Evolutionary conservation across 2,888 invertebrate genomes (phyloP).

Genomic region (Drosophila borborema): DNA sequence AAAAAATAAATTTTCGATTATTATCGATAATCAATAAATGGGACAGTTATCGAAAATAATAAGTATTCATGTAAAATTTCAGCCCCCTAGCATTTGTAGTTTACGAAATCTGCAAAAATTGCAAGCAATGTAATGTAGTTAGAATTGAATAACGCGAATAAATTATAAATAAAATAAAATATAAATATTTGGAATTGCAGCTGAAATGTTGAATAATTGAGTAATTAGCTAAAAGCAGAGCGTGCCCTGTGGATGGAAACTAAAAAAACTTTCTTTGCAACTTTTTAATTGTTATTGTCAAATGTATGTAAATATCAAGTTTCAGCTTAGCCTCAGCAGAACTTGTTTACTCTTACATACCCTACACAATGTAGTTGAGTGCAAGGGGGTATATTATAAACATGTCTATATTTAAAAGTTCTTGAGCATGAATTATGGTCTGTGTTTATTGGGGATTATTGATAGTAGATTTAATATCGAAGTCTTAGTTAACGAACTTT

Average conservation of each 20-base stretch:
- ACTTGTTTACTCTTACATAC: conserved; percentile 15
- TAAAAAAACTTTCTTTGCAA: conserved; percentile 11
- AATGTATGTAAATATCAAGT: conserved; percentile 36
- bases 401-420: background rate
- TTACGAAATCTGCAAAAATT: background rate
- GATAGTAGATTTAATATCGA: background rate
- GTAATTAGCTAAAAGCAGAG: conserved; percentile 6
- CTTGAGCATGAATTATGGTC: background rate
- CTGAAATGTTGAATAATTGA: conserved; percentile 15
- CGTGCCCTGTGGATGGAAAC: background rate
- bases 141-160: background rate
- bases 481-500: background rate
- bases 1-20: no score
- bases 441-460: background rate
- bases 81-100: no score
- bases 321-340: conserved; percentile 8
- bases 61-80: no score
- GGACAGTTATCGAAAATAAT: no score
- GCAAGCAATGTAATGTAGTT: conserved; percentile 1
- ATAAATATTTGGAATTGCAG: background rate
- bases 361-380: background rate
- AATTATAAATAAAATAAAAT: background rate
- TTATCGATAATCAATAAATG: no score
- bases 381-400: background rate
- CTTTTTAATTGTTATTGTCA: conserved; percentile 20